Conservation (phyloP, 2,797 vertebrate species). For the Gouania willdenowi region DNA sequence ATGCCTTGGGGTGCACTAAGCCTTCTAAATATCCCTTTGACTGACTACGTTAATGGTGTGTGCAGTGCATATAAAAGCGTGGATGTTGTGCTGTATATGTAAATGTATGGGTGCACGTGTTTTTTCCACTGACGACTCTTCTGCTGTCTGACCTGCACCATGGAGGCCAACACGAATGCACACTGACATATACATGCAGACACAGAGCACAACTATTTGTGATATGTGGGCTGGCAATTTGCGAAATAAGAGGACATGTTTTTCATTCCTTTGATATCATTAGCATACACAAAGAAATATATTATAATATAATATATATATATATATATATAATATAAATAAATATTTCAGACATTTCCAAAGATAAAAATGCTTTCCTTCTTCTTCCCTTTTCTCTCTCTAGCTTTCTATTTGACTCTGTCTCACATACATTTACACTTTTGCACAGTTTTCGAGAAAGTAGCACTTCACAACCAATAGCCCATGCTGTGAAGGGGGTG, state of each 20-base stretch:
- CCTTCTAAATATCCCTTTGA: conserved; percentile 1
- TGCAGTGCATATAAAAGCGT: not conserved
- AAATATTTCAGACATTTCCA: conserved; percentile 65
- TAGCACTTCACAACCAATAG: conserved; percentile 44
- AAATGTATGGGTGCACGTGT: not conserved
- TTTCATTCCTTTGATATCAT: conserved; percentile 47
- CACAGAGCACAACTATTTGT: conserved; percentile 25
- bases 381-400: conserved; percentile 24
- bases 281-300: conserved; percentile 54
- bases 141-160: conserved; percentile 6
- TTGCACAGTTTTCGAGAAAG: conserved; percentile 62
- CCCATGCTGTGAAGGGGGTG: conserved; percentile 46
- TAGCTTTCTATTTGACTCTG: conserved; percentile 27
- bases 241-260: conserved; percentile 45
- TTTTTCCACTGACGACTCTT: not conserved
- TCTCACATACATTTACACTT: conserved; percentile 51
- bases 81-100: not conserved
- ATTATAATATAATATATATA: no score
- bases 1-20: not conserved
- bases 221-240: conserved; percentile 42
- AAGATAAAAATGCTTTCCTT: conserved; percentile 61
- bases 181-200: not conserved
- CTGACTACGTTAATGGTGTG: not conserved
- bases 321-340: no score
- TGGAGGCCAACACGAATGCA: conserved; percentile 2